Conservation (phyloP, 1,140 invertebrate genomes). For the Schlechtendalia chinensis region DNA sequence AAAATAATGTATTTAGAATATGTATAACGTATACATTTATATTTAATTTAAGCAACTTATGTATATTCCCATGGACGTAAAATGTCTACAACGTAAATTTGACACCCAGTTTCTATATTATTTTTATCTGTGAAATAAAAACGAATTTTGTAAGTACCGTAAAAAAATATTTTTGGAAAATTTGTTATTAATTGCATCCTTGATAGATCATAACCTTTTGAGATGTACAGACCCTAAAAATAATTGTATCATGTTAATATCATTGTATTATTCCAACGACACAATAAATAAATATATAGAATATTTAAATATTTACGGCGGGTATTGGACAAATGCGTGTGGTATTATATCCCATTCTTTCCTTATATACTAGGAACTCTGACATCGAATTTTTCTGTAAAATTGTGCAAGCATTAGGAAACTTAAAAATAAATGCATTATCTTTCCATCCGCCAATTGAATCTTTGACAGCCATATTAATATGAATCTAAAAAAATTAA, state of each 20-base stretch:
- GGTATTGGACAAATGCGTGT: not conserved
- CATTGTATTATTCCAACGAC: no score
- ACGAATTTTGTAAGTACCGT: not conserved
- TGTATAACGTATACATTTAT: no score
- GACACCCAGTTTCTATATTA: not conserved
- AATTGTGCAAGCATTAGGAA: not conserved
- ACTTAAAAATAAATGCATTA: not conserved
- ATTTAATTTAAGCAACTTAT: not conserved
- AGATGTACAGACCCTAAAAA: not conserved
- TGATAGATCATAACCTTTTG: not conserved
- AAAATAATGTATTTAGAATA: no score
- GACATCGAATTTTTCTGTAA: not conserved
- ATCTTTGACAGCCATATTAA: not conserved
- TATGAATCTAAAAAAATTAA: not conserved
- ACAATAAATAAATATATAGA: not conserved
- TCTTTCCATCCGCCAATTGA: not conserved
- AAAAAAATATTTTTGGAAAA: not conserved
- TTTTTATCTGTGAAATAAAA: not conserved
- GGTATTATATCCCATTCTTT: not conserved
- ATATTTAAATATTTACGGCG: not conserved
- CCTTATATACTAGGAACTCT: not conserved
- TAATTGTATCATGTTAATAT: not conserved
- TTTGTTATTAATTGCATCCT: no score
- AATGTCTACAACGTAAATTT: not conserved
- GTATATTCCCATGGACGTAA: not conserved